phyloP scores from a whole-genome alignment of 2,888 invertebrate species.

The Hydrotaea diabolus region DNA sequence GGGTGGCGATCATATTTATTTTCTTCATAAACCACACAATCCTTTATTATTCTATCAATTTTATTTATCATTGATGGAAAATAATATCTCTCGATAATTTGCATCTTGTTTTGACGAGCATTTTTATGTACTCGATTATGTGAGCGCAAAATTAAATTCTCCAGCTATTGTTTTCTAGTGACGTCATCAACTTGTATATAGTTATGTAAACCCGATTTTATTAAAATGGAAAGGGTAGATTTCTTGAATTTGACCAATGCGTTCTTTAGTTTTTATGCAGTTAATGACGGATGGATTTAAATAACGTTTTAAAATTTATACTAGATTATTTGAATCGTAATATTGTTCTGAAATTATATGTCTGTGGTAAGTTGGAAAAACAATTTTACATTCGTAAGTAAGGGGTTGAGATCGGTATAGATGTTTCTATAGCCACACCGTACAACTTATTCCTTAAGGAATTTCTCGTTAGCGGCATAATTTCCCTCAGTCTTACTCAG shows the following conservation, averaged over 20 bases:
- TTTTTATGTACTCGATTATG: slow-evolving; percentile 37
- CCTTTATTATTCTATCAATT: slow-evolving; percentile 7
- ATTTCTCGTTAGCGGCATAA: slow-evolving; percentile 40
- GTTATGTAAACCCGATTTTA: neutral
- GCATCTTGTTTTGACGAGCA: slow-evolving; percentile 40
- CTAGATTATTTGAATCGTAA: neutral
- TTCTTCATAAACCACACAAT: slow-evolving; percentile 13
- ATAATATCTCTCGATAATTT: slow-evolving; percentile 4
- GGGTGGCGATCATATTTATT: slow-evolving; percentile 37
- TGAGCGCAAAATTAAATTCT: slow-evolving; percentile 18
- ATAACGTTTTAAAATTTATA: neutral
- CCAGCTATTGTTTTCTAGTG: slow-evolving; percentile 7
- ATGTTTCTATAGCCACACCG: slow-evolving; percentile 39
- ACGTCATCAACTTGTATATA: neutral
- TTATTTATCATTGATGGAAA: slow-evolving; percentile 10
- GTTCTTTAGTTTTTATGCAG: neutral
- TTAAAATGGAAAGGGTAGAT: neutral
- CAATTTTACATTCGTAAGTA: slow-evolving; percentile 9
- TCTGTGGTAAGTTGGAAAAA: neutral
- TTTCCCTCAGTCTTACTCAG: slow-evolving; percentile 37
- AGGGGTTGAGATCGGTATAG: slow-evolving; percentile 42
- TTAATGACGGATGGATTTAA: neutral
- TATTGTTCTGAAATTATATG: neutral
- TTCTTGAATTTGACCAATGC: neutral
- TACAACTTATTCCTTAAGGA: slow-evolving; percentile 41